Base-by-base conservation (phyloP, 2,113 vertebrate species). In the Aramus guarauna region DNA sequence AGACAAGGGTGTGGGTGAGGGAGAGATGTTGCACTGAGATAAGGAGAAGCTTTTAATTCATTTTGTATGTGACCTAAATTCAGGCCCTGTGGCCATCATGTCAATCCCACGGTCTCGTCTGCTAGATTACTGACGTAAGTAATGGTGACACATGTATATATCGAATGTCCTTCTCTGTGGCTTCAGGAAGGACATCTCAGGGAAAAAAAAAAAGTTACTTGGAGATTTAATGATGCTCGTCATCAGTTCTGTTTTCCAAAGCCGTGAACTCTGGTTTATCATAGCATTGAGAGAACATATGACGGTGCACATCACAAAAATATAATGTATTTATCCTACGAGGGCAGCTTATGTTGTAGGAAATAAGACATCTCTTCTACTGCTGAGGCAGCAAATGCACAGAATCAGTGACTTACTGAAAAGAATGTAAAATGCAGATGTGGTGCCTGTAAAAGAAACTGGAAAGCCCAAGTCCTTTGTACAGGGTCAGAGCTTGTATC, bases 31-130 rank as follows among this genome's bases (percentile, higher is more conserved):
- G 73, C 56, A 43, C 41, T 41, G 86, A 78, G 89, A 91, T 92
- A 95, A 91, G 63, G 81, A 87, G 89, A 91, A 73, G 73, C 66
- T 94, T 96, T 96, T 95, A 94, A 96, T 96, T 96, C 32, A 76
- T 94, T 95, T 95, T 0, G 0, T 81, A 37, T 66, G 71, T 92
- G 95, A 97, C 92, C 94, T 91, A 89, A 95, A 96, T 95, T 91
- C 91, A 67, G 84, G 81, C 92, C 96, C 94, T 53, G 73, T 92
- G 92, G 95, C 89, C 84, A 91, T 92, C 80, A 9, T 83, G 89
- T 94, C 96, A 95, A 58, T 94, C 91, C 55, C n/a, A 26, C 0
- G 4, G 53, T 94, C 39, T 48, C 71, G 48, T 75, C 76, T 94
- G 92, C 66, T 47, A 14, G 80, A 74, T 96, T 88, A 68, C 86